Base-by-base conservation (phyloP, 2,113 vertebrate species). In the Otolemur garnettii region DNA sequence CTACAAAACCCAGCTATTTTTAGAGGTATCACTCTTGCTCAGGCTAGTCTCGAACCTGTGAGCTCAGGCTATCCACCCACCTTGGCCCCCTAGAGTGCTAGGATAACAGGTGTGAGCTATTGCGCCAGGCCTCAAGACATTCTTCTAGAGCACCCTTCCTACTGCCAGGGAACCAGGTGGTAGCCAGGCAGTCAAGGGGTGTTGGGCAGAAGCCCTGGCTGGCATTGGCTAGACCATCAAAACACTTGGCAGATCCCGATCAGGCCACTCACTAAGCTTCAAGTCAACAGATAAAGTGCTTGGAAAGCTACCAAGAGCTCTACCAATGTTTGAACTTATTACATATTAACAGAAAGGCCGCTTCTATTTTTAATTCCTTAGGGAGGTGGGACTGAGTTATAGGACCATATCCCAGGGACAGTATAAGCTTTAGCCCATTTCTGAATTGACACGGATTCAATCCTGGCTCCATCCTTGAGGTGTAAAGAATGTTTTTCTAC, bases 281-380 rank as follows among this genome's bases (percentile, higher is more conserved):
- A 17, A 15, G 81, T 80, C 75, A 68, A 90, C 45, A 22, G 66
- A 68, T 10, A 42, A 60, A 10, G 24, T 4, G 18, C 30, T 33
- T 78, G 71, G 81, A 42, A 91, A 90, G 69, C 5, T 24, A 38
- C 75, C 80, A n/a, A 79, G 90, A 53, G 42, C 55, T 75, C 92
- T 5, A 12, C 10, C 22, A 88, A n/a, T 22, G 59, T 64, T n/a
- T 80, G 71, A 35, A 80, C 33, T 68, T 22, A 42, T 0, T 78
- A 57, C 57, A 35, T 2, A 57, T 42, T n/a, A 90, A 74, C 26
- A 15, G 33, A 72, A 14, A 87, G 24, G 30, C 24, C n/a, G 62
- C 26, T 24, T 64, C 26, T 35, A 24, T 19, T 90, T 75, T 64
- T 30, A 45, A 28, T 59, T 19, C 45, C 84, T 60, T 42, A 18